Evolutionary conservation across 2,797 vertebrate genomes (phyloP).

Genomic region (Manis pentadactyla): DNA sequence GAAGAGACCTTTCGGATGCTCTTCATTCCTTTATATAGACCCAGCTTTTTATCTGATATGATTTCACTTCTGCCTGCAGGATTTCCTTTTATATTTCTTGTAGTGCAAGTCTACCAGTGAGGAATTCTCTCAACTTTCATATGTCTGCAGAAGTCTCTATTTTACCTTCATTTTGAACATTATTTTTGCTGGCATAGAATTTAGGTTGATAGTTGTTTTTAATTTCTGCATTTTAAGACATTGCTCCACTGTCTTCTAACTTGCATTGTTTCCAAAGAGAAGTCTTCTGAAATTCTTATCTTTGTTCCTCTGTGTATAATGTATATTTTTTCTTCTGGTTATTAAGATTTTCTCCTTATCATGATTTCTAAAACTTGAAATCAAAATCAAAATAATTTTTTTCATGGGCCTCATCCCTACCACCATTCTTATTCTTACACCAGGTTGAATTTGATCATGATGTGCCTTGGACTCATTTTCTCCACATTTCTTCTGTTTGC

Average conservation of each 20-base stretch:
- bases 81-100: slow-evolving; percentile 18
- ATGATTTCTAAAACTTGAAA: not conserved
- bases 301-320: not conserved
- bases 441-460: not conserved
- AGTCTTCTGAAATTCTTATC: not conserved
- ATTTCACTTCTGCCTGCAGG: not conserved
- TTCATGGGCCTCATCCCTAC: not conserved
- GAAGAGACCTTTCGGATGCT: not conserved
- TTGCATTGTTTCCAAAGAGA: not conserved
- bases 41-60: not conserved
- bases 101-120: not conserved
- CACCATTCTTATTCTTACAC: not conserved
- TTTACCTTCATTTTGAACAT: not conserved
- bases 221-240: not conserved
- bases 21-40: not conserved
- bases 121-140: not conserved
- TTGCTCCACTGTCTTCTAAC: not conserved
- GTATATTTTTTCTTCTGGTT: not conserved
- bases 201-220: not conserved
- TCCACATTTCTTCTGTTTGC: not conserved
- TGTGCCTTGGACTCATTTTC: not conserved
- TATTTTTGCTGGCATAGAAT: not conserved
- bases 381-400: not conserved
- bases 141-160: not conserved
- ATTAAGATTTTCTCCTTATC: not conserved